These are phyloP conservation scores for Rousettus madagascariensis DNA, from an alignment of 2,797 vertebrate species.

Conservation along the genomic window DNA sequence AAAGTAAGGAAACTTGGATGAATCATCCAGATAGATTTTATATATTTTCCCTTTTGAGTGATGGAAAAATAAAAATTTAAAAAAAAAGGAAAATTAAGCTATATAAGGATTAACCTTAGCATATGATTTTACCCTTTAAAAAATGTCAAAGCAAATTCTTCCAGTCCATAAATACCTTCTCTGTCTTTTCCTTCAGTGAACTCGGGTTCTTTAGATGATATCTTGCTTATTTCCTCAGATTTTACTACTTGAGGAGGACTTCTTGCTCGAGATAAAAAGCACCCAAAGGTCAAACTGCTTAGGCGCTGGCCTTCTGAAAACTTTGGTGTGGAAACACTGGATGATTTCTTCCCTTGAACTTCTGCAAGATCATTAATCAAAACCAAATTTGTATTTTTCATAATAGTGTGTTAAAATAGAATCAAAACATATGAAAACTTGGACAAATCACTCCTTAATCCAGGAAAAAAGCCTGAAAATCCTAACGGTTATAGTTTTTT, in stretches of 20 bases:
- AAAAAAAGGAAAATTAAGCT: neutral
- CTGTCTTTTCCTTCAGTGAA: conserved; percentile 70
- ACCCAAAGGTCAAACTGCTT: conserved; percentile 96
- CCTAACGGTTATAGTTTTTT: neutral
- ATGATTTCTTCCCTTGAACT: conserved; percentile 80
- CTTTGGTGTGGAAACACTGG: conserved; percentile 77
- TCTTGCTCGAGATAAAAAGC: conserved; percentile 93
- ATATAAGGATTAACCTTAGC: neutral
- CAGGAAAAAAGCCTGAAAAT: conserved; percentile 3
- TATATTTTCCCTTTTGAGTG: neutral
- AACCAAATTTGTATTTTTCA: conserved; percentile 60
- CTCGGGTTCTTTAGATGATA: conserved; percentile 77
- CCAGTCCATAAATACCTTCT: conserved; percentile 77
- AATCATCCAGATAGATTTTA: neutral
- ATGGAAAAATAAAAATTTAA: neutral
- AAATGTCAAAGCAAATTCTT: neutral
- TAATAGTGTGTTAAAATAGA: neutral
- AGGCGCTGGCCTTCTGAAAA: conserved; percentile 92
- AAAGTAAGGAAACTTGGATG: neutral
- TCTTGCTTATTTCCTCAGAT: conserved; percentile 86
- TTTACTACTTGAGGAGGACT: conserved; percentile 91
- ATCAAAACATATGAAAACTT: neutral
- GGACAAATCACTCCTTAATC: neutral
- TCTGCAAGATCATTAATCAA: conserved; percentile 76
- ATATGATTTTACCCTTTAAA: conserved; percentile 40